These are phyloP conservation scores for Geodia barretti DNA, from an alignment of 37 sponge, comb jelly and placozoan species.

Conservation along the genomic window DNA sequence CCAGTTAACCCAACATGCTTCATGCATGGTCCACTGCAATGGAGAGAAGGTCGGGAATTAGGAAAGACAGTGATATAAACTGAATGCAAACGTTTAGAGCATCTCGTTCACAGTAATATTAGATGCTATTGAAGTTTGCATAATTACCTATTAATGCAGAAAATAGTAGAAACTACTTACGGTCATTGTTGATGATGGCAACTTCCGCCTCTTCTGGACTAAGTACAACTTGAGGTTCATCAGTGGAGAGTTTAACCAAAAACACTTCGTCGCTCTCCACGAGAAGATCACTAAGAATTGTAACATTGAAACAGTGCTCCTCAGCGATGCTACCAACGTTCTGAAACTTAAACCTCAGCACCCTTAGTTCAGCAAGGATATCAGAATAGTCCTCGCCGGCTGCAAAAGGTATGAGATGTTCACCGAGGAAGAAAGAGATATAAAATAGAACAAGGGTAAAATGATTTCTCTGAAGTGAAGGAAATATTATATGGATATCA, in stretches of 20 bases:
- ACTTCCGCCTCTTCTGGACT: not conserved
- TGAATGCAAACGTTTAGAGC: no score
- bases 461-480: no score
- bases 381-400: constrained; percentile 2
- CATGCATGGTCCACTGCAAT: not conserved
- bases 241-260: not conserved
- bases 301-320: not conserved
- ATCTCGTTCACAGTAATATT: no score
- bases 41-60: no score
- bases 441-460: no score
- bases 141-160: no score
- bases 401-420: not conserved
- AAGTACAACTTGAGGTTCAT: not conserved
- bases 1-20: not conserved
- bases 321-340: not conserved
- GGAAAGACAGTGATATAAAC: no score
- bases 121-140: no score
- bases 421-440: no score
- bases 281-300: not conserved
- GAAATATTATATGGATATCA: no score
- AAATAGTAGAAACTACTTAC: no score
- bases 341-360: not conserved
- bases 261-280: not conserved
- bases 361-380: not conserved
- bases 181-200: not conserved